Evolutionary conservation across 2,888 invertebrate species (phyloP), one percentile per base, ranked within the genome.

Genomic region (Hoplodrina ambigua): DNA sequence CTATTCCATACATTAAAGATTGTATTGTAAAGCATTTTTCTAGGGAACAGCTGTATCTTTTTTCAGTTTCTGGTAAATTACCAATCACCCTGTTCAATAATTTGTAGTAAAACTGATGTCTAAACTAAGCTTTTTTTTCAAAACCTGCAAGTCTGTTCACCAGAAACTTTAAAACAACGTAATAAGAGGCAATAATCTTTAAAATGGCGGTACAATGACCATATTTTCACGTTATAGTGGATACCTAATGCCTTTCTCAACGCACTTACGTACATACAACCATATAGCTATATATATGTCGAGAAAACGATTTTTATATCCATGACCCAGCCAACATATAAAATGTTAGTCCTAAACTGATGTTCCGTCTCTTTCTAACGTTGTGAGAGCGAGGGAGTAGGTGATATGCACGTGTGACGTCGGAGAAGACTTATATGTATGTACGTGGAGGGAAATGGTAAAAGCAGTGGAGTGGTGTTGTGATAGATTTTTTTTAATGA

Each of bases 271-370:
- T n/a, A 69, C 70, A 33, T 83, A 87, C 83, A 87, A 85, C 80
- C 84, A 83, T 85, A 75, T 61, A 53, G n/a, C 25, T 89, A 85
- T 89, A 88, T 88, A 85, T 92, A 90, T 90, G 91, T 93, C 87
- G 90, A 91, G 90, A 91, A 93, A 95, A 94, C 93, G 94, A 94
- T 94, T 95, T 94, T 95, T 96, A 96, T 95, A 95, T 96, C 96
- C 95, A 94, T 96, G 96, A 96, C 96, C 96, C 95, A 89, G 95
- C 94, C 93, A 96, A 96, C 96, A 91, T 94, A 96, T 96, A 96
- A 96, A 96, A 94, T 93, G 95, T 96, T 96, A 91, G 94, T 92
- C 95, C 94, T 94, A 94, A 94, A 94, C 93, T 92, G 82, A 83
- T 83, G 46, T 66, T 78, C 69, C 69, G 69, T 93, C 94, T 88